Conservation (phyloP, 1,140 invertebrate genomes). For the Diorhabda carinulata region DNA sequence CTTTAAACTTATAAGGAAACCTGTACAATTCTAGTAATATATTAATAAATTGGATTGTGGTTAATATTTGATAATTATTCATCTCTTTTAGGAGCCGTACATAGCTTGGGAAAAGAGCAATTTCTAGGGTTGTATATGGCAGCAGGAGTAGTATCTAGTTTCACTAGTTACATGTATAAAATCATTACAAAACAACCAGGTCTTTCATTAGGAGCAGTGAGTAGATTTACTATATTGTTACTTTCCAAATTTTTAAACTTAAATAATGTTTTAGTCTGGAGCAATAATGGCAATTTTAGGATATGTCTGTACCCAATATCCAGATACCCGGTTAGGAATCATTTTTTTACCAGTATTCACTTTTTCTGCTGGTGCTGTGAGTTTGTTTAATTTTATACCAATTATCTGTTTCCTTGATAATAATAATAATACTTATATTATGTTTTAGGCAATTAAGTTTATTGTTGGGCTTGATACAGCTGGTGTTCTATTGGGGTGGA, state of each 20-base stretch:
- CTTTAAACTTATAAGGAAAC: too few species aligned
- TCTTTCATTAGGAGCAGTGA: constrained; percentile 87
- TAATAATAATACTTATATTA: too few species aligned
- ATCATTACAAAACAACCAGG: constrained; percentile 59
- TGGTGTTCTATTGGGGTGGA: constrained; percentile 85
- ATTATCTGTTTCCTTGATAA: too few species aligned
- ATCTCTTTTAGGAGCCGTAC: constrained; percentile 56
- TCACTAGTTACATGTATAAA: constrained; percentile 81
- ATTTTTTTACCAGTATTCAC: constrained; percentile 84
- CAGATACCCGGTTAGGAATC: constrained; percentile 80
- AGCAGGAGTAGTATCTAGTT: constrained; percentile 82
- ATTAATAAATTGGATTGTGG: too few species aligned
- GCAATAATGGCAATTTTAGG: constrained; percentile 87
- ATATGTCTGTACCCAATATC: constrained; percentile 82
- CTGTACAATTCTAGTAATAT: too few species aligned
- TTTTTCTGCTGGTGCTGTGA: constrained; percentile 79
- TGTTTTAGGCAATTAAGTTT: constrained; percentile 76
- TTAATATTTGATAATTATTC: too few species aligned
- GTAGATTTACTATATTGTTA: constrained; percentile 39
- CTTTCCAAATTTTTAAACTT: constrained; percentile 8
- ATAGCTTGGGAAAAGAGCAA: constrained; percentile 85
- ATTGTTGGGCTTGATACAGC: constrained; percentile 77
- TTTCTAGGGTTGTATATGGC: constrained; percentile 87
- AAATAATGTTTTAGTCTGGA: constrained; percentile 68
- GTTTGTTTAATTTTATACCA: constrained; percentile 36